Evolutionary conservation across 2,888 invertebrate species (phyloP).

Genomic region (Leptopterna dolabrata): DNA sequence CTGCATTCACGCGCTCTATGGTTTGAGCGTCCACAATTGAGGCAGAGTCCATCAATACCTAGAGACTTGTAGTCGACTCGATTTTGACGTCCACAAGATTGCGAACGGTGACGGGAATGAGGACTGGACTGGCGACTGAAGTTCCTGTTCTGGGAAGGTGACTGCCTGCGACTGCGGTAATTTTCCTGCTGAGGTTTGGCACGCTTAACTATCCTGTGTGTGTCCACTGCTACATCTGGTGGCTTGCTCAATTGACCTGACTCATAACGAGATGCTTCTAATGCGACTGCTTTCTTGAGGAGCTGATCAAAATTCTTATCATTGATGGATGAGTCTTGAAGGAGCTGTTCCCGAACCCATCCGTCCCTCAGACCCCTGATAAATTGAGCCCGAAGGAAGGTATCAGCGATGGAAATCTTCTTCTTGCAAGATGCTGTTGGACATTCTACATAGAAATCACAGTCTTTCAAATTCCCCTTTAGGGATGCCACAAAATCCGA

Average conservation of each 20-base stretch:
- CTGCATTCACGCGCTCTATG: slow-evolving; percentile 48
- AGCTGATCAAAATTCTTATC: slow-evolving; percentile 19
- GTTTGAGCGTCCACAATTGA: slow-evolving; percentile 48
- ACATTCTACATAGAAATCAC: slow-evolving; percentile 12
- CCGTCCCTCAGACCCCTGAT: slow-evolving; percentile 22
- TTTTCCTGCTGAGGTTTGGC: background rate
- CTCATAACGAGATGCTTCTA: slow-evolving; percentile 12
- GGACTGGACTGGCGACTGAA: slow-evolving; percentile 6
- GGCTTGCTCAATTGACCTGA: slow-evolving; percentile 12
- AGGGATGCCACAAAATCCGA: slow-evolving; percentile 15
- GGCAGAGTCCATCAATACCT: slow-evolving; percentile 33
- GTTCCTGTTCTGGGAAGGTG: background rate
- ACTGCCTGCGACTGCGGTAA: background rate
- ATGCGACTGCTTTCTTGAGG: background rate
- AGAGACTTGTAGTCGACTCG: slow-evolving; percentile 33
- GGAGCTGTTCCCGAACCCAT: slow-evolving; percentile 4
- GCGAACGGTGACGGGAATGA: background rate
- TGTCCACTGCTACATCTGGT: background rate
- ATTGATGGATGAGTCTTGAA: slow-evolving; percentile 1
- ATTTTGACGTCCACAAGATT: background rate
- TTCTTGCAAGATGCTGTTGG: background rate
- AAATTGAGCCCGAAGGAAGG: slow-evolving; percentile 21
- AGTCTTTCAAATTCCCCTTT: slow-evolving; percentile 13
- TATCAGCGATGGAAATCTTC: background rate
- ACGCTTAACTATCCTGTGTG: background rate